A percentile compares a stretch with the other conserved stretches of the same genome.
phyloP scores from a whole-genome alignment of 2,888 invertebrate genomes.

The Hetaerina titia region DNA sequence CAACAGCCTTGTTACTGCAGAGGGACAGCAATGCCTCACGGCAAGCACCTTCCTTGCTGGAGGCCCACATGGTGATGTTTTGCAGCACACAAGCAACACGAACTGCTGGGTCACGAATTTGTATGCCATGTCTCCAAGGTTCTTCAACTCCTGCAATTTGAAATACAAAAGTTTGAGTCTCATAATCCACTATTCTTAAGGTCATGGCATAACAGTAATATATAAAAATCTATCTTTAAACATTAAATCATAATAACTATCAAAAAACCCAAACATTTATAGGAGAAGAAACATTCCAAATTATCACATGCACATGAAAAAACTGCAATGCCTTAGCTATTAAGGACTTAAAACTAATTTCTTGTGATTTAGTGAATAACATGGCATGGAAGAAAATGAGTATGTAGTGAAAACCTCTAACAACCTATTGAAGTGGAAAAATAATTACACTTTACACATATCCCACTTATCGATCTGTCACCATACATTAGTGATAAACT shows the following conservation, averaged over 20 bases:
- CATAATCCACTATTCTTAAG: not conserved
- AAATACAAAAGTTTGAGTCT: too few species aligned
- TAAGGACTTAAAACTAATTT: too few species aligned
- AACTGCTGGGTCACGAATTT: conserved; percentile 8
- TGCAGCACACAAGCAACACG: conserved; percentile 73
- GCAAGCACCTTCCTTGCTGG: conserved; percentile 72
- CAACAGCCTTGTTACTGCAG: conserved; percentile 74
- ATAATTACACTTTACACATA: too few species aligned
- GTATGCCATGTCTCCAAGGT: conserved; percentile 39
- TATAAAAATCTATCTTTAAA: conserved; percentile 81
- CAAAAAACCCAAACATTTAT: conserved; percentile 72
- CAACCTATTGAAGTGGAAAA: too few species aligned
- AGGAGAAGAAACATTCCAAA: too few species aligned
- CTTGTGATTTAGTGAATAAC: too few species aligned
- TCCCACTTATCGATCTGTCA: too few species aligned
- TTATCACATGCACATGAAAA: too few species aligned
- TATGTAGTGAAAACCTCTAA: too few species aligned
- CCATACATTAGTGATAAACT: too few species aligned
- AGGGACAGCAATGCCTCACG: conserved; percentile 74
- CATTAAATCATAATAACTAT: conserved; percentile 79
- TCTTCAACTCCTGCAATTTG: conserved; percentile 42
- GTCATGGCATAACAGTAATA: not conserved
- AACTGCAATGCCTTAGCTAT: too few species aligned
- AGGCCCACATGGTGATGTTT: conserved; percentile 74
- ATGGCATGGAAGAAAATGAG: too few species aligned